Evolutionary conservation across 2,888 invertebrate genomes (phyloP).

Genomic region (Bursaphelenchus okinawaensis): DNA sequence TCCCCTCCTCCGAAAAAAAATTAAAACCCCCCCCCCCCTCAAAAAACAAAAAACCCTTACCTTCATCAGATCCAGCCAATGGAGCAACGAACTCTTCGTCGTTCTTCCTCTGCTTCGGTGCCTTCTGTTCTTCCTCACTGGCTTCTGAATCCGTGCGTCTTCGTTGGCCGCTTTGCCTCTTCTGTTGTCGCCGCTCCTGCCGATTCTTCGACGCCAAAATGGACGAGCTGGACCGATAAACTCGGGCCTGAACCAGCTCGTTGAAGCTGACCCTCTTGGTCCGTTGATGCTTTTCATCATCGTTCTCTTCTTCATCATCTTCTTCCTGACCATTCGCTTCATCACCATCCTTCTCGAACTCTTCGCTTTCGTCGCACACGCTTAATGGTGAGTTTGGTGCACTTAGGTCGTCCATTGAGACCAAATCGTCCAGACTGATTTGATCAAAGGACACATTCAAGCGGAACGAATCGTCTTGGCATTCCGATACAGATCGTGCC

Average conservation of each 20-base stretch:
- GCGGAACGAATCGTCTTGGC: constrained; percentile 13
- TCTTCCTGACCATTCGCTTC: too few relatives aligned
- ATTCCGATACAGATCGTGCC: constrained; percentile 21
- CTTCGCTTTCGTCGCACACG: constrained; percentile 6
- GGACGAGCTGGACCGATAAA: constrained; percentile 32
- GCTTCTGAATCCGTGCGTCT: constrained; percentile 25
- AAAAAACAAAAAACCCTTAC: background rate
- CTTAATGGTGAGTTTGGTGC: background rate
- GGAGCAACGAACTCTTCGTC: background rate
- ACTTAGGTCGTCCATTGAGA: constrained; percentile 8
- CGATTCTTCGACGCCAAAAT: constrained; percentile 32
- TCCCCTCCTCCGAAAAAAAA: too few relatives aligned
- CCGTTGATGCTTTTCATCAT: constrained; percentile 6
- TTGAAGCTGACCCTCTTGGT: constrained; percentile 37
- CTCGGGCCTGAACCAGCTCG: constrained; percentile 36
- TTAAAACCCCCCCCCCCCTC: too few relatives aligned
- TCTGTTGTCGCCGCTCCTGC: constrained; percentile 9
- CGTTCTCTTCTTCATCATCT: background rate
- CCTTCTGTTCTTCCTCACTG: constrained; percentile 2
- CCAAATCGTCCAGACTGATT: constrained; percentile 6
- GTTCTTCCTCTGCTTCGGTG: constrained; percentile 4
- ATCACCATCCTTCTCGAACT: background rate
- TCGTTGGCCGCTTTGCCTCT: constrained; percentile 12
- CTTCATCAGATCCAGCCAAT: background rate
- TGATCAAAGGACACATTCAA: background rate